Evolutionary conservation across 2,797 vertebrate genomes (phyloP).

Genomic region (Phalanger gymnotis): DNA sequence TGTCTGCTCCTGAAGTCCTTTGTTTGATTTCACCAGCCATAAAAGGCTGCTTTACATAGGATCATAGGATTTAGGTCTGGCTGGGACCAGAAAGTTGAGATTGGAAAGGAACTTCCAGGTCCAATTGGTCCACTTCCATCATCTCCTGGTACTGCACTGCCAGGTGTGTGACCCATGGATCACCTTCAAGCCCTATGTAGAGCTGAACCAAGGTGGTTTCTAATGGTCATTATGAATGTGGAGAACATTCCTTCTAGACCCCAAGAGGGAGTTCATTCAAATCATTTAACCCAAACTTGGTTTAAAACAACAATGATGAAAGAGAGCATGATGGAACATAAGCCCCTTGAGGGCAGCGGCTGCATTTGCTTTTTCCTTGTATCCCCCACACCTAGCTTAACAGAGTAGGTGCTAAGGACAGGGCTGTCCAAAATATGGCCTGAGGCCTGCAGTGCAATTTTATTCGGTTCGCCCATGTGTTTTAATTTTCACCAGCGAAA

Average conservation of each 20-base stretch:
- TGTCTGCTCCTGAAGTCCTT: not conserved
- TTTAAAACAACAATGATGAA: not conserved
- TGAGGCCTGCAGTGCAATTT: no score
- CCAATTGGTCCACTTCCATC: not conserved
- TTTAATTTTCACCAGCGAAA: no score
- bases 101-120: not conserved
- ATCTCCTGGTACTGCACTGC: not conserved
- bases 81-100: not conserved
- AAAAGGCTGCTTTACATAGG: not conserved
- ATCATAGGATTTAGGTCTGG: not conserved
- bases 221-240: not conserved
- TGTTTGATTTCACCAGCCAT: not conserved
- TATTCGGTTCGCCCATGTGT: no score
- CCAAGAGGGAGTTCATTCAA: not conserved
- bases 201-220: not conserved
- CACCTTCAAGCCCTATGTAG: not conserved
- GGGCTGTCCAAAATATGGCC: no score
- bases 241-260: not conserved
- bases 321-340: not conserved
- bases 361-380: not conserved
- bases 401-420: not conserved
- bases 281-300: not conserved
- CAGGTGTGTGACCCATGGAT: not conserved
- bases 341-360: not conserved
- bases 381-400: not conserved